Evolutionary conservation across 2,113 vertebrate genomes (phyloP), one percentile per base, ranked within the genome.

Genomic region (Lepus timidus): DNA sequence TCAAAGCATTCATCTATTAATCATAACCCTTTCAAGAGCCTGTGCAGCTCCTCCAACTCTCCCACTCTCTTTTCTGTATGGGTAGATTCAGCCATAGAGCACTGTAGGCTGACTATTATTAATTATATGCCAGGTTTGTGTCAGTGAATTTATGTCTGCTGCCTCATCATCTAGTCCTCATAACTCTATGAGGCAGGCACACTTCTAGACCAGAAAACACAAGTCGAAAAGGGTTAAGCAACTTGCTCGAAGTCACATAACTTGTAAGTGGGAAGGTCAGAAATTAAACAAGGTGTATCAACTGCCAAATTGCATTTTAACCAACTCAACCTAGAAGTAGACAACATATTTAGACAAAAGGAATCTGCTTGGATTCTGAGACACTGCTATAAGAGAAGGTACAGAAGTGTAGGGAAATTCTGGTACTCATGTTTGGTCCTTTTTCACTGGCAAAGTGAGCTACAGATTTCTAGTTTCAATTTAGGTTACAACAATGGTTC

Each of bases 1-100:
- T 88, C 76, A 88, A 90, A 92, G 67, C 22, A 61, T 39, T 92
- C 75, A 85, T 67, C 67, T 95, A 81, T 70, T 78, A 71, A 86
- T 71, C 73, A 62, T 25, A 93, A 81, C 74, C 31, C 36, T 85
- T 92, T 83, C 0, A 1, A 61, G 12, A 90, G 78, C 23, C 73
- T 81, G 13, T 9, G 36, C 5, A 58, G 19, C 33, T 90, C 65
- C 39, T 94, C 74, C 31, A 82, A 44, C 58, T 81, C 58, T 4
- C 23, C 73, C 16, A 14, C 12, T 74, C n/a, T 52, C 65, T 16
- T 81, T 67, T 44, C 25, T 22, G 51, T 85, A 27, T 65, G 4
- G 23, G 10, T 61, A 76, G 19, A 62, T 8, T 16, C 29, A 67
- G 49, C 19, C 6, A 23, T 1, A 14, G 27, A 39, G 20, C 14